Evolutionary conservation across 2,797 vertebrate genomes (phyloP), one percentile per base, ranked within the genome.

Genomic region (Molossus alvarezi): DNA sequence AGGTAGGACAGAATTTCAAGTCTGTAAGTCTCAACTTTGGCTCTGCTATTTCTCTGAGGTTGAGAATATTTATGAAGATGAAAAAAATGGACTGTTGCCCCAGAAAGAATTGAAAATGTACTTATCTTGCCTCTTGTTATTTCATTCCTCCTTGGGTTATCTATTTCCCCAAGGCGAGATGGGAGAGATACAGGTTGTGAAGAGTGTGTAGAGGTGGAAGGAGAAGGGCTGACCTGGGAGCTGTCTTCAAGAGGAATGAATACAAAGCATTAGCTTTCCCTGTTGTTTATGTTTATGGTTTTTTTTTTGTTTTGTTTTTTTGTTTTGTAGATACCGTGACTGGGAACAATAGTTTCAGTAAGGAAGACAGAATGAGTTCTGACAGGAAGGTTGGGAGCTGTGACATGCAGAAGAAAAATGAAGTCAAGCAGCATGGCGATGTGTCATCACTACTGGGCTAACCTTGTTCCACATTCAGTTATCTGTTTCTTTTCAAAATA

Each of bases 291-390:
- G 33, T 51, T 33, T 33, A 33, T 33, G 33, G 2, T 33, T 33
- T 33, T 33, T 33, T 33, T 33, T 33, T n/a, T n/a, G n/a, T n/a
- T n/a, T n/a, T n/a, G n/a, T n/a, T n/a, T 33, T 33, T 94, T 96
- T 94, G 93, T 29, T 18, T 88, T 91, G 53, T 41, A 85, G 76
- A 86, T 89, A 80, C 67, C 23, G 94, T 80, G 48, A 83, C 67
- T 62, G 41, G 83, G 90, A 97, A 92, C 90, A 96, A 95, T 96
- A 95, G 88, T 97, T 96, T 97, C 90, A 88, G 53, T 89, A 84
- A 94, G 90, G 76, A 96, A 88, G 88, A 45, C 51, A 93, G 89
- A 96, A 96, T 97, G 88, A 91, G 88, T 96, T 92, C 79, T 84
- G 90, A 95, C 88, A 96, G 60, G 97, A 96, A 95, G 82, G 18